Evolutionary conservation across 2,888 invertebrate species (phyloP).

Genomic region (Netelia melanura): DNA sequence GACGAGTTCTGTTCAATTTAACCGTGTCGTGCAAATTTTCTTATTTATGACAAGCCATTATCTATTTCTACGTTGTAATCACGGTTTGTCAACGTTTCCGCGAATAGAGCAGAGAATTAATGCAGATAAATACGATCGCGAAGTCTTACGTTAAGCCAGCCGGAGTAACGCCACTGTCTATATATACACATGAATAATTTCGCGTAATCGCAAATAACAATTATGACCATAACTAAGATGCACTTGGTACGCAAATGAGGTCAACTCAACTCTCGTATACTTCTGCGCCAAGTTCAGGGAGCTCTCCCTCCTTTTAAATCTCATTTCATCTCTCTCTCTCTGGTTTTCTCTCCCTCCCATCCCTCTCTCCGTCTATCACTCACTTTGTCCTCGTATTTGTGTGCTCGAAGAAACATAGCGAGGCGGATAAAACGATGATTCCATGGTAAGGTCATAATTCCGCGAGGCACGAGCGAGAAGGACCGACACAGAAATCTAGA

Average conservation of each 20-base stretch:
- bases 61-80: constrained; percentile 26
- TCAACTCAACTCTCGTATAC: constrained; percentile 63
- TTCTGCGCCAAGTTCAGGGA: constrained; percentile 59
- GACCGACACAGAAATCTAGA: constrained; percentile 48
- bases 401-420: constrained; percentile 1
- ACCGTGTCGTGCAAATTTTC: constrained; percentile 13
- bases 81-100: constrained; percentile 49
- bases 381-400: not conserved
- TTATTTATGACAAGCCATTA: constrained; percentile 35
- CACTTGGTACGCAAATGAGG: constrained; percentile 66
- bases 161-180: constrained; percentile 28
- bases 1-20: not conserved
- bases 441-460: constrained; percentile 56
- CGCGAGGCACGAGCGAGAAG: constrained; percentile 44
- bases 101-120: constrained; percentile 56
- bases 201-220: constrained; percentile 67
- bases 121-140: constrained; percentile 56
- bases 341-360: not conserved
- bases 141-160: constrained; percentile 29
- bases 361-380: not conserved
- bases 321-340: not conserved
- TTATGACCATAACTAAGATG: constrained; percentile 65
- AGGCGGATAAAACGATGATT: constrained; percentile 49
- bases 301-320: constrained; percentile 3
- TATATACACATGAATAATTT: constrained; percentile 45